These are phyloP conservation scores for Peromyscus eremicus DNA, from an alignment of 2,797 vertebrate species.

Conservation along the genomic window DNA sequence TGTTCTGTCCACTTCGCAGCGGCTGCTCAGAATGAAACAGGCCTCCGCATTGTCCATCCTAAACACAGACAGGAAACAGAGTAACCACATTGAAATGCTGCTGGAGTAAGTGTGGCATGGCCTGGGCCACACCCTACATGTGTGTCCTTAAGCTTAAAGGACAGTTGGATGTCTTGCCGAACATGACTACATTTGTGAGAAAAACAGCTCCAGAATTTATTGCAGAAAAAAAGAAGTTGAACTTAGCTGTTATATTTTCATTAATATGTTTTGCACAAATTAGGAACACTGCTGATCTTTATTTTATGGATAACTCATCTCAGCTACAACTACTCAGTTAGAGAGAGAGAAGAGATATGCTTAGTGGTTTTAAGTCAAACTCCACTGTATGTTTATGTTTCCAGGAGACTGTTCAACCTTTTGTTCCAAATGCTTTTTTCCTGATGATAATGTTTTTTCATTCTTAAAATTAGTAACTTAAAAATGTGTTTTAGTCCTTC, in stretches of 20 bases:
- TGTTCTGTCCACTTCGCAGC: constrained; percentile 91
- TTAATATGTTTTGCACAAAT: neutral
- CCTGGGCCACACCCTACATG: neutral
- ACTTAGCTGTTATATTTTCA: constrained; percentile 12
- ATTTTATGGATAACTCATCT: neutral
- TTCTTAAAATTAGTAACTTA: constrained; percentile 24
- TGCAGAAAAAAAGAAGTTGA: neutral
- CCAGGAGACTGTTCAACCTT: neutral
- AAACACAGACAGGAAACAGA: constrained; percentile 67
- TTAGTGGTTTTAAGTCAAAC: neutral
- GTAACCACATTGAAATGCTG: neutral
- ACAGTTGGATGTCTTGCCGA: constrained; percentile 10
- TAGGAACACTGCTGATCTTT: neutral
- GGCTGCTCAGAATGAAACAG: constrained; percentile 92
- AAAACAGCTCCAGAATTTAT: neutral
- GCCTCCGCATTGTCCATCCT: constrained; percentile 93
- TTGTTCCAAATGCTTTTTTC: neutral
- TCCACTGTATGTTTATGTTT: neutral
- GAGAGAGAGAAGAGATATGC: neutral
- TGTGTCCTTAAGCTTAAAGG: neutral
- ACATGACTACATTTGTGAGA: neutral
- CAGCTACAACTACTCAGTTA: neutral
- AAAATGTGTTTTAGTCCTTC: neutral
- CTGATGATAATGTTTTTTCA: neutral
- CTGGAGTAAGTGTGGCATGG: neutral